Evolutionary conservation across 2,797 vertebrate species (phyloP), one percentile per base, ranked within the genome.

Genomic region (Catharus ustulatus): DNA sequence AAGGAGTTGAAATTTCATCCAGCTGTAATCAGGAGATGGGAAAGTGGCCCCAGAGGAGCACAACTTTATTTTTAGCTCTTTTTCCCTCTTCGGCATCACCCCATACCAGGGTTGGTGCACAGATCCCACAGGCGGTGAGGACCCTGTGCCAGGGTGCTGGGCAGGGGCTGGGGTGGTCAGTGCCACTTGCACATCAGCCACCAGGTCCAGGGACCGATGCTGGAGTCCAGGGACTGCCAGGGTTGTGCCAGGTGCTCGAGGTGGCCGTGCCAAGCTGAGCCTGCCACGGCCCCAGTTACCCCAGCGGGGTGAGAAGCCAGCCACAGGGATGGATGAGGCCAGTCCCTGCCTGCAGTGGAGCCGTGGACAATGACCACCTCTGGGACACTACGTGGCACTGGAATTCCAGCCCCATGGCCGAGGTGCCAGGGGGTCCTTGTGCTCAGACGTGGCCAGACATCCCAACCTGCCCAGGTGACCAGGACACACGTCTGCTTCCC

Each of bases 1-100:
- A 42, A 92, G 92, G 78, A 87, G 95, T 8, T 96, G 95, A 95
- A 96, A 96, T 96, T 97, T 91, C 91, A 96, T 73, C 96, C 46
- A 69, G 18, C 90, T 66, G 87, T 94, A 84, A 95, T 91, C 81
- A 63, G 78, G 87, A 96, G 96, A 85, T 13, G 83, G 75, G 62
- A 89, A 51, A 43, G 63, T 2, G 1, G 58, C 55, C 86, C 57
- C 4, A 10, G 71, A 62, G 72, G 23, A 8, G 21, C 81, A 52
- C 10, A 2, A 19, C 21, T 63, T 90, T 95, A 97, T 97, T 97
- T 95, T 96, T 97, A 97, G 79, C 68, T 67, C 52, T 71, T 8
- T 52, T 66, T 82, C 19, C 46, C 62, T 32, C 27, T 1, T 0
- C 0, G 0, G 71, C 48, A 15, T 40, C 8, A 2, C 55, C 84